Conservation (phyloP, 2,797 vertebrate genomes). For the Tragopan temminckii region DNA sequence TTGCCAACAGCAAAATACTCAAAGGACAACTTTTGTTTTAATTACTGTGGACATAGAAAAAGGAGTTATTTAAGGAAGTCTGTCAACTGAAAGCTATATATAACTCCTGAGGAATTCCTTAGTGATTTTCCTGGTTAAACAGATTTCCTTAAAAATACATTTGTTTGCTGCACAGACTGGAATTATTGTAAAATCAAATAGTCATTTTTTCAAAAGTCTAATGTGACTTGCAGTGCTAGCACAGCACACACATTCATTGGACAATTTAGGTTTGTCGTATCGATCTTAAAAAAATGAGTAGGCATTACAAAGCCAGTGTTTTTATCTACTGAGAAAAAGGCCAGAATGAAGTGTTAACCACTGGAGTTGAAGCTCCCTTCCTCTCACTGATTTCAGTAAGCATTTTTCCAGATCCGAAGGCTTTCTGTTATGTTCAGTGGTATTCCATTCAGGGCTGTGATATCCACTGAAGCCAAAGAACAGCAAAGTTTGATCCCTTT, state of each 20-base stretch:
- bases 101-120: conserved; percentile 69
- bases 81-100: conserved; percentile 65
- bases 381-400: conserved; percentile 36
- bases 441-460: conserved; percentile 12
- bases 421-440: background rate
- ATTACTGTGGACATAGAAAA: conserved; percentile 66
- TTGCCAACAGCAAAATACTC: conserved; percentile 68
- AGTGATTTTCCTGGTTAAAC: conserved; percentile 65
- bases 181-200: conserved; percentile 68
- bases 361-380: conserved; percentile 9
- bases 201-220: conserved; percentile 47
- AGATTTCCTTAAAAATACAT: conserved; percentile 68
- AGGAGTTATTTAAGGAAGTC: conserved; percentile 57
- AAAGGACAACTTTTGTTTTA: conserved; percentile 66
- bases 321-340: conserved; percentile 3
- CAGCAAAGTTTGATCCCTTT: conserved; percentile 34
- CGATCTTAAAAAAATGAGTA: conserved; percentile 37
- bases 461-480: conserved; percentile 29
- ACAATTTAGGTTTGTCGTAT: conserved; percentile 14
- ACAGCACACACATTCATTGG: background rate
- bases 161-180: conserved; percentile 35
- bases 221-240: conserved; percentile 27
- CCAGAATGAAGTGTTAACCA: conserved; percentile 27
- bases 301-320: conserved; percentile 15
- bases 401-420: conserved; percentile 39